Conservation (phyloP, 2,797 vertebrate genomes). For the Ceryle rudis region DNA sequence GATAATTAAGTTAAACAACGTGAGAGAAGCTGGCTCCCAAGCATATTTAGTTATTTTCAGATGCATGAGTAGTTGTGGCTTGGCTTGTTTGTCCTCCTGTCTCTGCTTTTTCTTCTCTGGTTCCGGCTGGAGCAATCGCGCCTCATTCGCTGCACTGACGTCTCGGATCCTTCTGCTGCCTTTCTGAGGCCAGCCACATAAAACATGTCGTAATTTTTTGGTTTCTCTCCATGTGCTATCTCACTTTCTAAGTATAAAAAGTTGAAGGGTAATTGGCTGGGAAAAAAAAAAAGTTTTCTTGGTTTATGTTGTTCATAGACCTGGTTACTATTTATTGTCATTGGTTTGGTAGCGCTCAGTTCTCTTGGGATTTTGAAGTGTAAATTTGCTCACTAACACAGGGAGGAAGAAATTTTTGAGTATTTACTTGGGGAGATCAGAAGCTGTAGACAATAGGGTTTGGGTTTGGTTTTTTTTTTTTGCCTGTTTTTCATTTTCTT, state of each 20-base stretch:
- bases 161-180: not conserved
- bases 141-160: not conserved
- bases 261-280: not conserved
- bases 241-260: not conserved
- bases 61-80: not conserved
- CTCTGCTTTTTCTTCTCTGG: conserved; percentile 11
- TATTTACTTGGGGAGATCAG: not conserved
- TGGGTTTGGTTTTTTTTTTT: no score
- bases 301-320: not conserved
- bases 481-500: not conserved
- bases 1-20: conserved; percentile 12
- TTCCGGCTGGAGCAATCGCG: not conserved
- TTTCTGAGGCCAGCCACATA: not conserved
- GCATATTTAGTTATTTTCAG: not conserved
- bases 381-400: not conserved
- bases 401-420: not conserved
- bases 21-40: not conserved
- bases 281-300: not conserved
- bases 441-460: not conserved
- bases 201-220: not conserved
- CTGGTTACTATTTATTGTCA: not conserved
- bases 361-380: not conserved
- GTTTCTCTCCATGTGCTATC: not conserved
- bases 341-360: accelerated
- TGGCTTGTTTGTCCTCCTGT: not conserved